Evolutionary conservation across 1,140 invertebrate species (phyloP).

Genomic region (Triops longicaudatus): DNA sequence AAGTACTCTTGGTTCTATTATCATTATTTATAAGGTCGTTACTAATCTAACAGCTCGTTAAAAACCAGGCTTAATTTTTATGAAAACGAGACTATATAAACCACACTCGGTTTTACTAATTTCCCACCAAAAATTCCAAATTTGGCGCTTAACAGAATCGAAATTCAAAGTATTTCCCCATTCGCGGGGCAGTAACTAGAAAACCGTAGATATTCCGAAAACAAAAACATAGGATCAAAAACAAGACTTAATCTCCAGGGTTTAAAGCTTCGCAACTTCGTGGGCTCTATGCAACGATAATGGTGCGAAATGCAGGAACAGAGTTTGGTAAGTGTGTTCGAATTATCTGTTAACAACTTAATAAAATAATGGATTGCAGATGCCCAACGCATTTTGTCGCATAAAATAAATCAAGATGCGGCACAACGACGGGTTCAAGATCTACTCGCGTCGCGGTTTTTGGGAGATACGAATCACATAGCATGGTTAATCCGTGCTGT

Average conservation of each 20-base stretch:
- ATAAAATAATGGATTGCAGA: background rate
- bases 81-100: no score
- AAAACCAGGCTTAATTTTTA: no score
- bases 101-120: no score
- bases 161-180: no score
- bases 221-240: no score
- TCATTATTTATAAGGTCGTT: no score
- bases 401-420: slow-evolving; percentile 22
- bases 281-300: background rate
- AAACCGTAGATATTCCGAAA: no score
- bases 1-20: no score
- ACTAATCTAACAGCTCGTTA: no score
- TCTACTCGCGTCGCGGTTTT: slow-evolving; percentile 39
- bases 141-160: no score
- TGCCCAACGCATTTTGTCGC: background rate
- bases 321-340: background rate
- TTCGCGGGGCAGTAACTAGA: no score
- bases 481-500: slow-evolving; percentile 73
- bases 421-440: slow-evolving; percentile 33
- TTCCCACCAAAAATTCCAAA: no score
- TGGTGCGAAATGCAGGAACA: background rate
- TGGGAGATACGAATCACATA: slow-evolving; percentile 50
- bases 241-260: background rate
- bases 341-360: background rate
- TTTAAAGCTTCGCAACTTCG: background rate